phyloP scores from a whole-genome alignment of 2,888 invertebrate species.

The Callosobruchus maculatus region DNA sequence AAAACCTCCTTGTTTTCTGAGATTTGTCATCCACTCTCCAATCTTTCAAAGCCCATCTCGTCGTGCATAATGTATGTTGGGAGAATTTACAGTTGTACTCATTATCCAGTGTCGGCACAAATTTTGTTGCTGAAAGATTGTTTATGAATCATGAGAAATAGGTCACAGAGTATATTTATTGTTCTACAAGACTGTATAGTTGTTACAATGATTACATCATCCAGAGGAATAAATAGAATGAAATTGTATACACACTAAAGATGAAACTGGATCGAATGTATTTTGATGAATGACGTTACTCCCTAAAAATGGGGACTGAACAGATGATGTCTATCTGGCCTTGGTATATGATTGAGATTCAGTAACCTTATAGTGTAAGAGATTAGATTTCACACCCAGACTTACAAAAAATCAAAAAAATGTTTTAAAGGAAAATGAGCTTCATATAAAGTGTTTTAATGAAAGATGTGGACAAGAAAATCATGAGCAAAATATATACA shows the following conservation, averaged over 20 bases:
- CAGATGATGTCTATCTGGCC: neutral
- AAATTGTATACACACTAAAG: neutral
- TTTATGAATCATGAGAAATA: neutral
- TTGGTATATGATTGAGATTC: neutral
- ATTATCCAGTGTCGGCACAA: slow-evolving; percentile 34
- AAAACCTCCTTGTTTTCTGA: slow-evolving; percentile 32
- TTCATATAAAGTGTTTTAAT: no score
- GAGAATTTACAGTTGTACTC: slow-evolving; percentile 40
- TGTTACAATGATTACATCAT: neutral
- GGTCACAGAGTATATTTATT: neutral
- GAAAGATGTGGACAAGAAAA: no score
- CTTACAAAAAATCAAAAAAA: no score
- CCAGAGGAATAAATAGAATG: neutral
- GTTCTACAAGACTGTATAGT: neutral
- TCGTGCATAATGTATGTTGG: slow-evolving; percentile 32
- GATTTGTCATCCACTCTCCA: slow-evolving; percentile 38
- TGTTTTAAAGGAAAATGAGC: no score
- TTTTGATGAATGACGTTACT: neutral
- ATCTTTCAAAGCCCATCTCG: slow-evolving; percentile 35
- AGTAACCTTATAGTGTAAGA: neutral
- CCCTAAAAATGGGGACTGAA: neutral
- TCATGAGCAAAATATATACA: no score
- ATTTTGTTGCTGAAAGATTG: slow-evolving; percentile 35
- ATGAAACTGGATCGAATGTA: neutral
- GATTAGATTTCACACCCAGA: no score